Evolutionary conservation across 2,888 invertebrate species (phyloP).

Genomic region (Pecten maximus): DNA sequence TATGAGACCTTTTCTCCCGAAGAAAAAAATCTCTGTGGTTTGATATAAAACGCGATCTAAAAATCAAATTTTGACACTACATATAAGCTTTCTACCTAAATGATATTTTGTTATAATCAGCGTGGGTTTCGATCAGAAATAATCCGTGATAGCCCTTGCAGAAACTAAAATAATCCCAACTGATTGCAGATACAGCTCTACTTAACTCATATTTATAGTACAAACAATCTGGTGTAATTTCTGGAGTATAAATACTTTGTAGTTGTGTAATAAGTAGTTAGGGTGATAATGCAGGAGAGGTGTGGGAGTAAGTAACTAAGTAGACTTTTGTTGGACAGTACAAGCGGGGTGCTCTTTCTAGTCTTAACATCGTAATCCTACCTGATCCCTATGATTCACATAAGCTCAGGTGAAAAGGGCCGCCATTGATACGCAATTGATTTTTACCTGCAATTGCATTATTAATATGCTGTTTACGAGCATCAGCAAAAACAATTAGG

Average conservation of each 20-base stretch:
- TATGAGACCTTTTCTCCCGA: no score
- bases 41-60: no score
- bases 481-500: background rate
- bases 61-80: no score
- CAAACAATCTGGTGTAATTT: background rate
- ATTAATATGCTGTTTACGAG: background rate
- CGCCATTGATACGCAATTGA: background rate
- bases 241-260: background rate
- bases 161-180: no score
- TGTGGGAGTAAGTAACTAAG: slow-evolving; percentile 4
- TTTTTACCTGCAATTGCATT: background rate
- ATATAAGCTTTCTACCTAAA: no score
- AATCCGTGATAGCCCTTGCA: no score
- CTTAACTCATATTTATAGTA: no score
- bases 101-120: no score
- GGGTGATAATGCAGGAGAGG: background rate
- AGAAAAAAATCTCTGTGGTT: no score
- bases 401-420: background rate
- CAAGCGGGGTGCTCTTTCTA: background rate
- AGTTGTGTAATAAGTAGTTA: background rate
- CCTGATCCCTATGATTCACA: slow-evolving; percentile 8
- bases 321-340: background rate
- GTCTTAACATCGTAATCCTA: background rate
- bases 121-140: no score
- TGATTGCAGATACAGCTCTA: no score